Conservation (phyloP, 2,888 invertebrate species). For the Meteorus colon region DNA sequence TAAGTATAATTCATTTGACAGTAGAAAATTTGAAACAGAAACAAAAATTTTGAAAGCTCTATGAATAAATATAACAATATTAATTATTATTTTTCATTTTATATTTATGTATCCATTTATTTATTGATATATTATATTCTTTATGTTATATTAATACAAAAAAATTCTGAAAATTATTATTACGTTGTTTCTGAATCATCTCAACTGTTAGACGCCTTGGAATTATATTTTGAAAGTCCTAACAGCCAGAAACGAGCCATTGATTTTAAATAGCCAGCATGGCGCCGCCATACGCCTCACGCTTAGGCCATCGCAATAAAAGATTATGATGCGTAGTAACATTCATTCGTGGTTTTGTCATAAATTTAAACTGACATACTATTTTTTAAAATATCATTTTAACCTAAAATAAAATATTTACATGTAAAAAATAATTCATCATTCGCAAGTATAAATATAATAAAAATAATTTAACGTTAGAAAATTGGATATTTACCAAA, state of each 20-base stretch:
- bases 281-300: slow-evolving; percentile 1
- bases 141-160: no score
- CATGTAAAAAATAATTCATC: background rate
- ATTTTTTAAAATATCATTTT: background rate
- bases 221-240: background rate
- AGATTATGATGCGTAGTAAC: slow-evolving; percentile 21
- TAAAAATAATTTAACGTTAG: background rate
- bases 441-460: background rate
- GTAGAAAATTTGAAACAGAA: no score
- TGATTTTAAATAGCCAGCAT: slow-evolving; percentile 19
- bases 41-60: no score
- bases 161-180: background rate
- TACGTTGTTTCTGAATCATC: no score
- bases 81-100: no score
- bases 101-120: background rate
- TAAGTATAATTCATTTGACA: no score
- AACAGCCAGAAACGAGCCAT: slow-evolving; percentile 2
- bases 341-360: background rate
- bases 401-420: background rate
- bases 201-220: background rate
- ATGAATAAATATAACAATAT: background rate
- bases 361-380: background rate
- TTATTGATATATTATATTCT: no score
- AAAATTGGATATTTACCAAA: background rate
- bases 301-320: slow-evolving; percentile 14